These are phyloP conservation scores for Oncorhynchus kisutch DNA, from an alignment of 2,113 vertebrate species.

Conservation along the genomic window DNA sequence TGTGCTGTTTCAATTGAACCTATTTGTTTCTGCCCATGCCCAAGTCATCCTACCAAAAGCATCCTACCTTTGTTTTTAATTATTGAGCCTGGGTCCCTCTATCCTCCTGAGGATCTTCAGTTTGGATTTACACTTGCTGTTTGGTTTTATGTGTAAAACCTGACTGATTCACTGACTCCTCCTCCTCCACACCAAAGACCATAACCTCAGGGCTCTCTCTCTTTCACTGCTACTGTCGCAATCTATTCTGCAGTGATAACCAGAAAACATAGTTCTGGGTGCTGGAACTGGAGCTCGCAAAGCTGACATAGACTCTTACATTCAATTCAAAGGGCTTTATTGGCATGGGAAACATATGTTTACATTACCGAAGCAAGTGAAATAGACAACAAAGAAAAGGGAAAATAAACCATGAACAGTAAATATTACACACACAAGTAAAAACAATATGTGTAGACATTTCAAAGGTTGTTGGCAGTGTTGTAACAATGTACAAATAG, in stretches of 20 bases:
- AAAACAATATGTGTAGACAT: too few relatives aligned
- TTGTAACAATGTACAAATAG: too few relatives aligned
- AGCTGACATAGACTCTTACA: not conserved
- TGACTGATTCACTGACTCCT: not conserved
- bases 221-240: constrained; percentile 14
- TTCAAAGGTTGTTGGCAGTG: too few relatives aligned
- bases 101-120: not conserved
- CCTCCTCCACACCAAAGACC: constrained; percentile 21
- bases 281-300: not conserved
- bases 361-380: too few relatives aligned
- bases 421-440: too few relatives aligned
- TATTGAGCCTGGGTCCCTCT: too few relatives aligned
- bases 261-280: not conserved
- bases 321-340: too few relatives aligned
- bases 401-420: too few relatives aligned
- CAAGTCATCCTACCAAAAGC: not conserved
- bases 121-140: not conserved
- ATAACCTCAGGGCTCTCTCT: constrained; percentile 20
- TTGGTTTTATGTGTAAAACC: constrained; percentile 15
- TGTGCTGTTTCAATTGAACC: not conserved
- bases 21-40: not conserved
- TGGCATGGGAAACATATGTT: too few relatives aligned
- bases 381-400: too few relatives aligned
- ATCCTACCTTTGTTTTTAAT: too few relatives aligned
- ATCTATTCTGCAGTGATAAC: constrained; percentile 18